Base-by-base conservation (phyloP, 2,888 invertebrate genomes). In the Morpho helenor region DNA sequence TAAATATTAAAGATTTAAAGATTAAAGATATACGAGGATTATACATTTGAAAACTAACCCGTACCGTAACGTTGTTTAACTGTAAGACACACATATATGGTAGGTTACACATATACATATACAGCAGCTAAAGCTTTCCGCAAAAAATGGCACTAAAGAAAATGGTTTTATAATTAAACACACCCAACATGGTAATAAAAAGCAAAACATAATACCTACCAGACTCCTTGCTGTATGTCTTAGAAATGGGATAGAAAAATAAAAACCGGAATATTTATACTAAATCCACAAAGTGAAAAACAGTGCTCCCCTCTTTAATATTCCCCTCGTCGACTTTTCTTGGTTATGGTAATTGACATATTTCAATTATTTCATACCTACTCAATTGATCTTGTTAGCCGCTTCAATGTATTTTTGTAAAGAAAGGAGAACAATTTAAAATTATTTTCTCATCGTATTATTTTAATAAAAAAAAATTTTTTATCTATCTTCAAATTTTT, bases 281-380 rank as follows among this genome's bases (percentile, higher is more conserved):
- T 57, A 61, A 66, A 61, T 60, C 60, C 66, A 68, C 72, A 69
- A 52, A 57, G 69, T 66, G 61, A 71, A 82, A 80, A 83, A 84
- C 76, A 84, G 71, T 70, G 73, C 77, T 79, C 85, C 82, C 87
- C 83, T 79, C 68, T 82, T 89, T 87, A 89, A 88, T 89, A 90
- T 90, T 89, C 89, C 81, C 82, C 84, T 76, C 81, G 76, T 71
- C 68, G 67, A 67, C 72, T 76, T 73, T 70, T 70, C 73, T 73
- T 72, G 68, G 74, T 69, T 65, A 71, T 74, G 67, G 75, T 80
- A 87, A 89, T 87, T 90, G 90, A 88, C 89, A 84, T 67, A 82
- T 82, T 86, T 84, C 84, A 78, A 86, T 83, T 84, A 81, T 76
- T 77, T 72, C 74, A 74, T 69, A 66, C 66, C 16, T 53, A 31